Conservation (phyloP, 1,140 invertebrate species). For the Ruditapes philippinarum region DNA sequence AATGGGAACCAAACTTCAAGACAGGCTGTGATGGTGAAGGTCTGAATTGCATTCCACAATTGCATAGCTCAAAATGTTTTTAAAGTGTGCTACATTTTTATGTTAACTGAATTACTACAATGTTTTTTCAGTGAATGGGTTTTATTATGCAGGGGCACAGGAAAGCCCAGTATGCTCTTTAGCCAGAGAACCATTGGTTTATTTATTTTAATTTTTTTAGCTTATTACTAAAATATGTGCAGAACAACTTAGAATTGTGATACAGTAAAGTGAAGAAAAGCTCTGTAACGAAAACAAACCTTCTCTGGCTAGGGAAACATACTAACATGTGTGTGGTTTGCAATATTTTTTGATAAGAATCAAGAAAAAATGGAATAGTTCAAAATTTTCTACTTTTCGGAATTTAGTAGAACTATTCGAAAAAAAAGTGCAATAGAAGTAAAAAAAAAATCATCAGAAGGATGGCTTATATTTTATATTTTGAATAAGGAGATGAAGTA, state of each 20-base stretch:
- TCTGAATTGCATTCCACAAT: constrained; percentile 59
- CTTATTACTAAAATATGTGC: too few species aligned
- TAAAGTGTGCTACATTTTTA: constrained; percentile 47
- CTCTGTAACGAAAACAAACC: too few species aligned
- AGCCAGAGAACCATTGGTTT: not conserved
- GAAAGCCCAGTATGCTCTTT: not conserved
- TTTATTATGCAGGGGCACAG: not conserved
- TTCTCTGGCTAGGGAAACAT: not conserved
- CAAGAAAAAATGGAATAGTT: constrained; percentile 31
- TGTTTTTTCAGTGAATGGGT: not conserved
- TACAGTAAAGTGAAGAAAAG: too few species aligned
- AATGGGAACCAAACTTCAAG: not conserved
- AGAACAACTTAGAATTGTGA: too few species aligned
- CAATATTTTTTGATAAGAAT: constrained; percentile 40
- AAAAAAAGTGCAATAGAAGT: constrained; percentile 58
- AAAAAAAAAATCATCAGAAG: constrained; percentile 1
- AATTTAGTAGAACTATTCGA: constrained; percentile 21
- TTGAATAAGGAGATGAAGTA: not conserved
- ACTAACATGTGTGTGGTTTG: not conserved
- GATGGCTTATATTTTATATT: constrained; percentile 51
- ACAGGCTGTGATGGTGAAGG: constrained; percentile 14
- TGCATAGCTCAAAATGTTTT: not conserved
- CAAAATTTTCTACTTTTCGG: not conserved
- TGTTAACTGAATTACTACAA: constrained; percentile 9
- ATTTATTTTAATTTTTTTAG: not conserved